Conservation (phyloP, 2,888 invertebrate genomes). For the Eupithecia tripunctaria region DNA sequence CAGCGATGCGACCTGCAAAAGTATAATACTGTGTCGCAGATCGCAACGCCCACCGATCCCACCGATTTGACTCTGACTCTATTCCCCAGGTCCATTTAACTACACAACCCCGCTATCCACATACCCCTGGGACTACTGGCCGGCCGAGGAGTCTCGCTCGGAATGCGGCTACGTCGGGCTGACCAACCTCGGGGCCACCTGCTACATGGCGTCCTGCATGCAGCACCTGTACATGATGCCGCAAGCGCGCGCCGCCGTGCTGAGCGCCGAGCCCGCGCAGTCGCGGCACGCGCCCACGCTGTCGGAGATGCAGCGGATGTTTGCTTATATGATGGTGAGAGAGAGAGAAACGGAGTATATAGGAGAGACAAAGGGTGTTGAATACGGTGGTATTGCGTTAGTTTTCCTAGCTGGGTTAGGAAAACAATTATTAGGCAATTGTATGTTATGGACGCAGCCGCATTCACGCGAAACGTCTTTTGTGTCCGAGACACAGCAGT, state of each 20-base stretch:
- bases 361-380: not conserved
- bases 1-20: too few species aligned
- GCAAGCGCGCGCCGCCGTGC: conserved; percentile 92
- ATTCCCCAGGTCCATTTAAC: conserved; percentile 19
- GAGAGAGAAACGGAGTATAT: too few species aligned
- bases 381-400: not conserved
- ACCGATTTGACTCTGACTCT: too few species aligned
- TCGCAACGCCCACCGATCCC: too few species aligned
- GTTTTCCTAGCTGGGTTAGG: too few species aligned
- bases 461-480: not conserved
- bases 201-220: conserved; percentile 99
- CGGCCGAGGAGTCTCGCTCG: conserved; percentile 96
- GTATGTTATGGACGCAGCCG: not conserved
- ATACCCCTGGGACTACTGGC: conserved; percentile 99
- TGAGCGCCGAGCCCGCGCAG: conserved; percentile 89
- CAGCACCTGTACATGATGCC: conserved; percentile 99
- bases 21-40: too few species aligned
- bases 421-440: not conserved
- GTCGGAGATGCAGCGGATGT: conserved; percentile 96
- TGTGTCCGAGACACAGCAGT: not conserved
- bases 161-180: conserved; percentile 97
- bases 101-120: conserved; percentile 86
- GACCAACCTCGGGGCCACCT: conserved; percentile 97
- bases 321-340: conserved; percentile 92
- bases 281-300: conserved; percentile 93